Base-by-base conservation (phyloP, 2,888 invertebrate genomes). In the Lochmaea capreae region DNA sequence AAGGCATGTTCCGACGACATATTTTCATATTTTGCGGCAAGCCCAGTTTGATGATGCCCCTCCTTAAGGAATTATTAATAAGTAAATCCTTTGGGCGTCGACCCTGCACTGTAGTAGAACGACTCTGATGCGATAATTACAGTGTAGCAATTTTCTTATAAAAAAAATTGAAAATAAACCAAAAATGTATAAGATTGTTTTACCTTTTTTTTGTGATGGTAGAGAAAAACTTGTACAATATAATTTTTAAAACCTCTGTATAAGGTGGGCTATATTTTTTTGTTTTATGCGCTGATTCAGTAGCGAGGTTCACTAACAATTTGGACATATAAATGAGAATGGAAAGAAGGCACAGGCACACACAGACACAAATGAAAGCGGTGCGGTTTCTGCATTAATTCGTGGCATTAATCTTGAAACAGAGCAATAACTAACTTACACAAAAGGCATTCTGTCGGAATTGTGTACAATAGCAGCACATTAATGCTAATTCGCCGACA, bases 331-430 rank as follows among this genome's bases (percentile, higher is more conserved):
- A 74, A 75, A 77, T 77, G 72, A 73, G 75, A 77, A 74, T 58
- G 72, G 39, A 71, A 43, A 67, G 71, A 59, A 59, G 62, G 62
- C 52, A 52, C 71, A 61, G 49, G 62, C 52, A 57, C 72, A 69
- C 52, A 69, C 16, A 42, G 76, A 73, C 71, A 73, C 73, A 77
- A 79, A 77, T 76, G 74, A 76, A 76, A 73, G 79, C 77, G 81
- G 72, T 74, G 74, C 78, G 74, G 79, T 76, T 81, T 74, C 78
- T 80, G 79, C 78, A 81, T 81, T 80, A 80, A 81, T 81, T 81
- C 78, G 71, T 75, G 71, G 79, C 81, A 81, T 81, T 80, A 78
- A 81, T 81, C 81, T 79, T 78, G 61, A 71, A 70, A 75, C 63
- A 68, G 72, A 43, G 76, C 79, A 78, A 81, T 79, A 79, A 77